These are phyloP conservation scores for Zaprionus ornatus DNA, from an alignment of 1,140 invertebrate species.

Conservation along the genomic window DNA sequence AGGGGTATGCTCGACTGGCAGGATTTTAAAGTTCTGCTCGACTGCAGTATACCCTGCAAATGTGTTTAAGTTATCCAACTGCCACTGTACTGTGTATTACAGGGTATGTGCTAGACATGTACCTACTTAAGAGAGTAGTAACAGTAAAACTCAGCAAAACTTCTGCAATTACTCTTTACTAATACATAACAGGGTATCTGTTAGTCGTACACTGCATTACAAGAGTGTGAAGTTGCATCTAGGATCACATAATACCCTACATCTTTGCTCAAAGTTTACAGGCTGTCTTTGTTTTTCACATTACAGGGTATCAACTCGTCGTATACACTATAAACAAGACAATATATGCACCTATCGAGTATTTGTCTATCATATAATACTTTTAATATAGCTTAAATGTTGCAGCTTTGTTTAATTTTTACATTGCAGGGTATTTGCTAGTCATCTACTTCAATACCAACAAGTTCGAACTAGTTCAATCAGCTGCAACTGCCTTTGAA, in stretches of 20 bases:
- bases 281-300: neutral
- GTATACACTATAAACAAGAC: neutral
- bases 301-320: neutral
- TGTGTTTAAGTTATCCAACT: neutral
- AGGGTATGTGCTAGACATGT: neutral
- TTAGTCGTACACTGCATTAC: neutral
- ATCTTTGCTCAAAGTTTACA: fast-evolving
- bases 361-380: neutral
- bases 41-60: neutral
- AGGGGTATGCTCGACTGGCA: neutral
- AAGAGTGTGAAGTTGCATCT: neutral
- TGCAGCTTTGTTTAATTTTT: fast-evolving
- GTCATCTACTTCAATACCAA: neutral
- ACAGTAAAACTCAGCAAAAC: neutral
- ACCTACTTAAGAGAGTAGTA: neutral
- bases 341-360: neutral
- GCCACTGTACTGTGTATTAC: neutral
- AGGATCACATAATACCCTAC: neutral
- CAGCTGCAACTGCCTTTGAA: neutral
- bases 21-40: neutral
- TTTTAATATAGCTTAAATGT: neutral
- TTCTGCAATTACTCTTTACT: neutral
- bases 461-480: neutral
- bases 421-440: neutral
- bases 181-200: neutral